Evolutionary conservation across 2,113 vertebrate species (phyloP).

Genomic region (Pristiophorus japonicus): DNA sequence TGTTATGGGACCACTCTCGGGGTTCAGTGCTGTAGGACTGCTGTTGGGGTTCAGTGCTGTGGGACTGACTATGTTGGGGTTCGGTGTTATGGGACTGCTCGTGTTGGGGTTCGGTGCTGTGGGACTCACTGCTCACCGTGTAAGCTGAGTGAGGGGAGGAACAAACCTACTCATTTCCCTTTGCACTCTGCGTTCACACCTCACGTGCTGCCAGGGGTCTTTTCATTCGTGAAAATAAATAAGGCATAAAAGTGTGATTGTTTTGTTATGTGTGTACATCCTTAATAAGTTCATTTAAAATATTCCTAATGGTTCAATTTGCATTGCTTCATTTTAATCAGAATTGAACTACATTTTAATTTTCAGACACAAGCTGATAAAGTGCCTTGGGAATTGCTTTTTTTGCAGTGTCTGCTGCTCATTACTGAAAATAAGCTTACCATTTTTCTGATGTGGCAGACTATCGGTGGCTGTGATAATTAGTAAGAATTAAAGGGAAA

Average conservation of each 20-base stretch:
- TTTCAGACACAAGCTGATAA: neutral
- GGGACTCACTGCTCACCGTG: neutral
- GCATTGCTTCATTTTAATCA: constrained; percentile 28
- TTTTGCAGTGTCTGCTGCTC: neutral
- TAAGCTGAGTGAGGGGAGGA: too few species aligned
- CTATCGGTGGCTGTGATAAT: neutral
- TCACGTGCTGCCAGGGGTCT: neutral
- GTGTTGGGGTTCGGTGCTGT: neutral
- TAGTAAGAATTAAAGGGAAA: neutral
- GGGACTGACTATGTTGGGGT: neutral
- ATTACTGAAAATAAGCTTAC: neutral
- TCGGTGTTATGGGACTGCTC: neutral
- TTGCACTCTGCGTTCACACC: too few species aligned
- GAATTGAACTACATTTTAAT: neutral
- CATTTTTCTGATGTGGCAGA: neutral
- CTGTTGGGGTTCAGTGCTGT: neutral
- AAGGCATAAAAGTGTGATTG: neutral
- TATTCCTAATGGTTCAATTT: neutral
- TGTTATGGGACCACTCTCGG: neutral
- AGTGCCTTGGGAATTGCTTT: neutral
- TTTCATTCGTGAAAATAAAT: neutral
- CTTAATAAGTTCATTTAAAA: neutral
- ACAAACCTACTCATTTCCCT: too few species aligned
- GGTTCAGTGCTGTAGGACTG: neutral
- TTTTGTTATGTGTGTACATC: neutral